A percentile compares a stretch with the other conserved stretches of the same genome.
Evolutionary conservation across 2,797 vertebrate species (phyloP).

Genomic region (Chaenodraco wilsoni): DNA sequence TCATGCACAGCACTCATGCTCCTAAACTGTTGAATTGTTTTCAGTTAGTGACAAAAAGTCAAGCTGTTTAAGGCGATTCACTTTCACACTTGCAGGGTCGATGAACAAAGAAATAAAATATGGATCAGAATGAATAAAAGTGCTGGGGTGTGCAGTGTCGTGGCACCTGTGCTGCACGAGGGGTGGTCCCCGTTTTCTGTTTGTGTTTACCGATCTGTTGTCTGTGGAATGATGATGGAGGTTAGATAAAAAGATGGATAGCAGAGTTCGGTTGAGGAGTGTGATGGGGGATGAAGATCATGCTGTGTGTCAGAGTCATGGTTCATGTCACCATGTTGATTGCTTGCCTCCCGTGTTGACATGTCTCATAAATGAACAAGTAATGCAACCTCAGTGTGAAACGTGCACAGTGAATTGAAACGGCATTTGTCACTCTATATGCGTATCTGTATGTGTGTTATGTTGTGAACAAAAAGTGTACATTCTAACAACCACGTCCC

Average conservation of each 20-base stretch:
- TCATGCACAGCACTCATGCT: no score
- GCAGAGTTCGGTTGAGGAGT: background rate
- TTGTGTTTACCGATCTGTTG: constrained; percentile 19
- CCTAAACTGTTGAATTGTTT: background rate
- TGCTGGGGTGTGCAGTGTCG: background rate
- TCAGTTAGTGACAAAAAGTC: no score
- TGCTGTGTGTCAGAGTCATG: background rate
- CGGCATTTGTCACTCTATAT: background rate
- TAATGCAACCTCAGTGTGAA: background rate
- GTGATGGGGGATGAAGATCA: background rate
- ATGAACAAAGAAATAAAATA: background rate
- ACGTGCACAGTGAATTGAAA: background rate
- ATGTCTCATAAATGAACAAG: background rate
- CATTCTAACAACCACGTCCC: constrained; percentile 5
- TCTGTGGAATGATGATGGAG: background rate
- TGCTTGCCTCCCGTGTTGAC: background rate
- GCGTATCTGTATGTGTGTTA: background rate
- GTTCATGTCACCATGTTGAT: constrained; percentile 2
- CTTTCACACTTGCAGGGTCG: background rate
- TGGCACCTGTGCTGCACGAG: background rate
- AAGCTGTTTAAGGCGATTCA: background rate
- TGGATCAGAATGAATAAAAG: background rate
- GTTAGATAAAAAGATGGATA: constrained; percentile 3
- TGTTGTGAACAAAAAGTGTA: constrained; percentile 36
- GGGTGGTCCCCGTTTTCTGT: background rate